These are phyloP conservation scores for Euleptes europaea DNA, from an alignment of 2,113 vertebrate species.

Conservation along the genomic window DNA sequence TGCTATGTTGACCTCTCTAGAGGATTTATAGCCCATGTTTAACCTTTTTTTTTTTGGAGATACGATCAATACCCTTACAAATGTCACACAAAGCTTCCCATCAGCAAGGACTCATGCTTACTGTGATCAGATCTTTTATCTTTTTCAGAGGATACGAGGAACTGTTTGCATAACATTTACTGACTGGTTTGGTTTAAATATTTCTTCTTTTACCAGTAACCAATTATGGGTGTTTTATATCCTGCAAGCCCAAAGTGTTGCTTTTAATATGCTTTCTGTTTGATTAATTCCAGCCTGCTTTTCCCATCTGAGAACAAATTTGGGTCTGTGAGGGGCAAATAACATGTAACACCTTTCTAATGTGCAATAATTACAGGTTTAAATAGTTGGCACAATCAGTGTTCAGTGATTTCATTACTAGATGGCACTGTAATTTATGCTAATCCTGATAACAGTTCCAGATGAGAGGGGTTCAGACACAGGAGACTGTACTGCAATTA, in stretches of 20 bases:
- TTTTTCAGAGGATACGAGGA: neutral
- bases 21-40: neutral
- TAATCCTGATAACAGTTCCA: conserved; percentile 82
- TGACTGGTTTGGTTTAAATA: neutral
- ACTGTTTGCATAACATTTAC: neutral
- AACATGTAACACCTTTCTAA: conserved; percentile 76
- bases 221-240: conserved; percentile 8
- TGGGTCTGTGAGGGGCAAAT: conserved; percentile 75
- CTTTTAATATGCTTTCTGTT: neutral
- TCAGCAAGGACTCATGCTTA: neutral
- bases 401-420: conserved; percentile 82
- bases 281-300: conserved; percentile 51
- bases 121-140: neutral
- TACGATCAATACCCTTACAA: conserved; percentile 30
- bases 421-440: conserved; percentile 82
- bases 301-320: conserved; percentile 66
- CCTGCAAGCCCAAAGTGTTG: neutral
- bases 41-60: conserved; percentile 7
- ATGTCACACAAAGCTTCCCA: conserved; percentile 9
- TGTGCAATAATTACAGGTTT: conserved; percentile 82
- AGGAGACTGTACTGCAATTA: conserved; percentile 78
- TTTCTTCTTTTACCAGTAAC: neutral
- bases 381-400: conserved; percentile 81
- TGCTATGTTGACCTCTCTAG: neutral
- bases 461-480: conserved; percentile 80